Evolutionary conservation across 1,140 invertebrate genomes (phyloP), one percentile per base, ranked within the genome.

Genomic region (Ephestia elutella): DNA sequence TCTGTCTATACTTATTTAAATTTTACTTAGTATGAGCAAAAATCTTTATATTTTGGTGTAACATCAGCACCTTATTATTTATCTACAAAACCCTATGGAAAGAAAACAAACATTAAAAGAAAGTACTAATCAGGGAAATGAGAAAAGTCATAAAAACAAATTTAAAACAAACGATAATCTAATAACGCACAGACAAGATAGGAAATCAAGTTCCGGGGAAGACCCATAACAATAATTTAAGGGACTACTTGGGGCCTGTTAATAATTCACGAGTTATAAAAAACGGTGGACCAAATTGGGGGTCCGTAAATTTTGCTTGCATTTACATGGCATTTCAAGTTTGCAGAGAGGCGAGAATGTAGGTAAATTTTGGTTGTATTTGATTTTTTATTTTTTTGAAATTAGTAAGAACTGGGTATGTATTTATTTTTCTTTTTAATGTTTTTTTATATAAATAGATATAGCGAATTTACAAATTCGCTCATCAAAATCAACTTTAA

Each of bases 261-360:
- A 70, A 75, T 72, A 72, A 75, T 75, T 68, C 63, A 75, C 35
- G 56, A 55, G 59, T 62, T 67, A 63, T 70, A 75, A 72, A 75
- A 75, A 75, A 71, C 61, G 59, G 44, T 49, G 15, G 49, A 57
- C 53, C 48, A 70, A 72, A 70, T 68, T 70, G 61, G 38, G 61
- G 54, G 35, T 54, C 56, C 57, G 21, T 70, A 63, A 65, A 70
- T 70, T 67, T 64, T 49, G 65, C 44, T 62, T 61, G 62, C 64
- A 74, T 74, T 71, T 74, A 69, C 71, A 71, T 74, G 62, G 49
- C 54, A 66, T 66, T 73, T 66, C 62, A 66, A 66, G 21, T 56
- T 68, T 73, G 66, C 68, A 73, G 57, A 28, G 38, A 25, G 7
- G 21, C 2, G n/a, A 44, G n/a, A 15, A 17, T n/a, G 38, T 15